Evolutionary conservation across 2,113 vertebrate genomes (phyloP).

Genomic region (Holacanthus passer): DNA sequence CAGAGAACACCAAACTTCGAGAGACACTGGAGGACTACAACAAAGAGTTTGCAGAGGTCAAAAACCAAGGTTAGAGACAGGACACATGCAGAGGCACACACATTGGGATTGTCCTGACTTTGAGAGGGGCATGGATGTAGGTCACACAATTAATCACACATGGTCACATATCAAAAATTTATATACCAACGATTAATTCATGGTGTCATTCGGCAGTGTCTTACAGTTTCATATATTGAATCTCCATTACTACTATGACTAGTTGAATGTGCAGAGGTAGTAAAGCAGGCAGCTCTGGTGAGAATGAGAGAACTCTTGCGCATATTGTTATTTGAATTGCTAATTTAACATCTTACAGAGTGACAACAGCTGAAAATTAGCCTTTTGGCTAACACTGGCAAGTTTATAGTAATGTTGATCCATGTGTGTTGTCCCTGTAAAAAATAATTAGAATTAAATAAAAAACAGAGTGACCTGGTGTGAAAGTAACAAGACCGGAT

Average conservation of each 20-base stretch:
- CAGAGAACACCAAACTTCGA: conserved; percentile 97
- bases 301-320: not conserved
- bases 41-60: conserved; percentile 98
- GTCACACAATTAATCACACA: conserved; percentile 10
- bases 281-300: not conserved
- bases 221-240: not conserved
- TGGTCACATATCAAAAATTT: not conserved
- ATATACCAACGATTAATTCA: not conserved
- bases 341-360: not conserved
- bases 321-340: not conserved
- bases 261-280: not conserved
- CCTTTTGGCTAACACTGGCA: not conserved
- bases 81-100: conserved; percentile 12
- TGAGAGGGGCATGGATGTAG: conserved; percentile 25
- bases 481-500: not conserved
- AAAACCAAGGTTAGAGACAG: conserved; percentile 93
- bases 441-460: not conserved
- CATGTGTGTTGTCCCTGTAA: not conserved
- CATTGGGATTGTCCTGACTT: conserved; percentile 25
- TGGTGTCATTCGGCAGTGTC: not conserved
- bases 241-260: not conserved
- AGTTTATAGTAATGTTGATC: not conserved
- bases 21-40: conserved; percentile 99
- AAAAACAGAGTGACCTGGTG: not conserved
- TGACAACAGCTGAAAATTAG: not conserved